Percentiles rank a stretch among this genome's conserved stretches.
phyloP scores from a whole-genome alignment of 2,888 invertebrate genomes.

The Euzetes globulus region DNA sequence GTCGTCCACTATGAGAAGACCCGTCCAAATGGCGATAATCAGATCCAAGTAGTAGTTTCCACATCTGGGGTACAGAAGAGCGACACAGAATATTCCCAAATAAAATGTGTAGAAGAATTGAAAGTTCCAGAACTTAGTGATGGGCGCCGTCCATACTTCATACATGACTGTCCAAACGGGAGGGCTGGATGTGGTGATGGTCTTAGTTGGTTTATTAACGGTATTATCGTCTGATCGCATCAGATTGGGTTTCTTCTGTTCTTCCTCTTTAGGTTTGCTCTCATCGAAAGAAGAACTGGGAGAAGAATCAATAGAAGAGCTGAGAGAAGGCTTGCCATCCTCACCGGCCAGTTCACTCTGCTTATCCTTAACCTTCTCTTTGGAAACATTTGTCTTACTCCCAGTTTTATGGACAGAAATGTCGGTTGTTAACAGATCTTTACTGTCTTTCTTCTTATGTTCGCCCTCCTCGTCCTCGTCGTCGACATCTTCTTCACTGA shows the following conservation, averaged over 20 bases:
- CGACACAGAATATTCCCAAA: conserved; percentile 43
- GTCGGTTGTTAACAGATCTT: not conserved
- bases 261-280: too few species aligned
- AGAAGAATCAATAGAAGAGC: too few species aligned
- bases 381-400: not conserved
- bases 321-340: too few species aligned
- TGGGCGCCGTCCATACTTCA: conserved; percentile 48
- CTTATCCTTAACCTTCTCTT: not conserved
- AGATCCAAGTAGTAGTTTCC: conserved; percentile 46
- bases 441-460: conserved; percentile 28
- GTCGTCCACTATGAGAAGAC: conserved; percentile 38
- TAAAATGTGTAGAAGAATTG: conserved; percentile 45
- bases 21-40: conserved; percentile 44
- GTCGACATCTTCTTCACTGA: conserved; percentile 28
- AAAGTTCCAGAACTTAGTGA: conserved; percentile 49
- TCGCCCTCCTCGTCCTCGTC: not conserved
- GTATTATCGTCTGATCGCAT: too few species aligned
- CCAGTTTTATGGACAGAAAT: too few species aligned
- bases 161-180: conserved; percentile 44
- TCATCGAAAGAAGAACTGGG: too few species aligned
- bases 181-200: too few species aligned
- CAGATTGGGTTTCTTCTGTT: too few species aligned
- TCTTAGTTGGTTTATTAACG: too few species aligned
- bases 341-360: too few species aligned
- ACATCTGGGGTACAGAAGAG: conserved; percentile 47